Percentiles rank a stretch among this genome's conserved stretches.
These are phyloP conservation scores for Apteryx mantelli DNA, from an alignment of 2,113 vertebrate genomes.

Conservation along the genomic window DNA sequence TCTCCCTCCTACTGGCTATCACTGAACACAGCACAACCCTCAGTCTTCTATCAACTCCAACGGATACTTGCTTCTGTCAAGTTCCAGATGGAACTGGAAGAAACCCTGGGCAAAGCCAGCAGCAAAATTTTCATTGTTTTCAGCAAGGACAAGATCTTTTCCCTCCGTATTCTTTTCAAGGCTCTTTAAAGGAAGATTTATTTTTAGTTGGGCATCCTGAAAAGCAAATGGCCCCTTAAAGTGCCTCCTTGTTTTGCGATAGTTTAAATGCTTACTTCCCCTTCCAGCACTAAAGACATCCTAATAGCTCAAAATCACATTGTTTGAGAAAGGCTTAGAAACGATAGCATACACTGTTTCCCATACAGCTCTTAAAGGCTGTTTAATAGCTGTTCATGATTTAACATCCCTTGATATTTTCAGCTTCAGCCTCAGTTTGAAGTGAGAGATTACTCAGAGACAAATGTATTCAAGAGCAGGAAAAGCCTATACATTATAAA, in stretches of 20 bases:
- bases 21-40: neutral
- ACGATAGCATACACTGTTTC: neutral
- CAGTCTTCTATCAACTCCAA: neutral
- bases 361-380: neutral
- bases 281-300: conserved; percentile 7
- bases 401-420: conserved; percentile 38
- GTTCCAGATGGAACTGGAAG: neutral
- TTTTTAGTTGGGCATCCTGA: conserved; percentile 14
- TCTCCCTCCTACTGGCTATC: neutral
- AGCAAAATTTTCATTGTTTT: neutral
- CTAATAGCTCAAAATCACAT: neutral
- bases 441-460: conserved; percentile 24
- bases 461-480: neutral
- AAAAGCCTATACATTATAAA: neutral
- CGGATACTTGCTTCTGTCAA: neutral
- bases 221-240: conserved; percentile 33
- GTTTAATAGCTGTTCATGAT: conserved; percentile 11
- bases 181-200: conserved; percentile 35
- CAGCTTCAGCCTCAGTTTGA: conserved; percentile 13
- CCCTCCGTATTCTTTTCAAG: conserved; percentile 2
- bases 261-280: conserved; percentile 10
- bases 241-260: conserved; percentile 14
- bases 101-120: neutral
- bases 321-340: conserved; percentile 23
- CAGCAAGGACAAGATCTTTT: neutral